Evolutionary conservation across 1,140 invertebrate genomes (phyloP).

Genomic region (Pygmarrhopalites habei): DNA sequence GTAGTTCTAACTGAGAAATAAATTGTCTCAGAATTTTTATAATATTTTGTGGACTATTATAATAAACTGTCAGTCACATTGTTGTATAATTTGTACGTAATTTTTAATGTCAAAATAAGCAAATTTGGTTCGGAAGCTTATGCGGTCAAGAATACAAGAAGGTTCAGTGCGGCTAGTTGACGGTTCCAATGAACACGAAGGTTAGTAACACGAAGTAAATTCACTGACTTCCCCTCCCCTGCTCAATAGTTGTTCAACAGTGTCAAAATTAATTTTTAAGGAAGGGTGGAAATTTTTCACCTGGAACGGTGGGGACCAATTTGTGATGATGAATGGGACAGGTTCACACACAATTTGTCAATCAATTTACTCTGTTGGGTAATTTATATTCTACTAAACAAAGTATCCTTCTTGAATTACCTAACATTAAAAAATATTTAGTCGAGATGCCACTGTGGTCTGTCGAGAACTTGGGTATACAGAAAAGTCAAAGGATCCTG

Average conservation of each 20-base stretch:
- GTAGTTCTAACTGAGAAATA: too few species aligned
- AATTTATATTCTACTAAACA: too few species aligned
- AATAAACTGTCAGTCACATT: too few species aligned
- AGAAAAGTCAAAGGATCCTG: constrained; percentile 42
- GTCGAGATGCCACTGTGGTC: constrained; percentile 70
- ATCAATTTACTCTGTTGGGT: too few species aligned
- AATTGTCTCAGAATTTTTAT: background rate
- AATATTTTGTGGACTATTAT: too few species aligned
- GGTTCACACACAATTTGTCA: too few species aligned
- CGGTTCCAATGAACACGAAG: constrained; percentile 58
- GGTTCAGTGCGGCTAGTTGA: constrained; percentile 62
- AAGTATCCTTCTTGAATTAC: too few species aligned
- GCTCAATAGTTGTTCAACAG: too few species aligned
- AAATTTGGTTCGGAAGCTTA: constrained; percentile 47
- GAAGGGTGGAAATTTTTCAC: constrained; percentile 82
- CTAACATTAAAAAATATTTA: too few species aligned
- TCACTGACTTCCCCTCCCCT: too few species aligned
- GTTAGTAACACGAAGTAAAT: constrained; percentile 44
- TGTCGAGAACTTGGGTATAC: constrained; percentile 70
- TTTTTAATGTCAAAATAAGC: constrained; percentile 43
- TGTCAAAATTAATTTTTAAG: constrained; percentile 41
- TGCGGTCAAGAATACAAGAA: constrained; percentile 57
- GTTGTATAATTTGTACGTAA: too few species aligned
- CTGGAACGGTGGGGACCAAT: constrained; percentile 77
- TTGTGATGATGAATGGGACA: constrained; percentile 79